phyloP scores from a whole-genome alignment of 2,113 vertebrate species.

The Jacana jacana region DNA sequence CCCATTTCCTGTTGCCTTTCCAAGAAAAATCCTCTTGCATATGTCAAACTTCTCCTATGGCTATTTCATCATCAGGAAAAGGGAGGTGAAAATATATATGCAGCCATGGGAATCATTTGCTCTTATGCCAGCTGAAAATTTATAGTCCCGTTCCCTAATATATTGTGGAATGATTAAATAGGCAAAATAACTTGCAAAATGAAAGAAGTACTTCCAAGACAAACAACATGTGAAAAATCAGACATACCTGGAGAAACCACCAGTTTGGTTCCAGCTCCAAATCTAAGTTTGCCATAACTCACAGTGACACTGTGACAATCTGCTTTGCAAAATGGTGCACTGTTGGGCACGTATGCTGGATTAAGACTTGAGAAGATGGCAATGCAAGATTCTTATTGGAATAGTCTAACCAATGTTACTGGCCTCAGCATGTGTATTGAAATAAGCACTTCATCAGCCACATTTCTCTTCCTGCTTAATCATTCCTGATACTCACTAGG shows the following conservation, averaged over 20 bases:
- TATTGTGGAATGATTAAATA: not conserved
- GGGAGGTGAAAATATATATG: not conserved
- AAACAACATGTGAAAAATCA: not conserved
- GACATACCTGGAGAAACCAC: not conserved
- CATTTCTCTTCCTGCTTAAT: not conserved
- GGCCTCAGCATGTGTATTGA: not conserved
- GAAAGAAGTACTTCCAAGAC: not conserved
- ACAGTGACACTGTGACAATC: not conserved
- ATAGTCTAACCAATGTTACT: not conserved
- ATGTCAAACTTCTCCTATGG: not conserved
- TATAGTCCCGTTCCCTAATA: not conserved
- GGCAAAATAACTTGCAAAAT: not conserved
- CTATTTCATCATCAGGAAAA: not conserved
- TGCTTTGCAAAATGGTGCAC: slow-evolving; percentile 10
- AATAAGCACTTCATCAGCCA: not conserved
- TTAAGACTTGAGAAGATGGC: not conserved
- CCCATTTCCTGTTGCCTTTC: not conserved
- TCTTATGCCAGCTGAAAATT: fast-evolving
- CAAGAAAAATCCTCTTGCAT: not conserved
- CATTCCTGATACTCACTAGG: not conserved
- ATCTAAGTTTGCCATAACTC: not conserved
- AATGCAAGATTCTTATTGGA: not conserved
- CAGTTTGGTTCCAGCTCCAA: slow-evolving; percentile 37
- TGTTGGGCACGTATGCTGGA: not conserved
- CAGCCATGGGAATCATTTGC: not conserved